phyloP scores from a whole-genome alignment of 2,888 invertebrate species.

The Unio pictorum region DNA sequence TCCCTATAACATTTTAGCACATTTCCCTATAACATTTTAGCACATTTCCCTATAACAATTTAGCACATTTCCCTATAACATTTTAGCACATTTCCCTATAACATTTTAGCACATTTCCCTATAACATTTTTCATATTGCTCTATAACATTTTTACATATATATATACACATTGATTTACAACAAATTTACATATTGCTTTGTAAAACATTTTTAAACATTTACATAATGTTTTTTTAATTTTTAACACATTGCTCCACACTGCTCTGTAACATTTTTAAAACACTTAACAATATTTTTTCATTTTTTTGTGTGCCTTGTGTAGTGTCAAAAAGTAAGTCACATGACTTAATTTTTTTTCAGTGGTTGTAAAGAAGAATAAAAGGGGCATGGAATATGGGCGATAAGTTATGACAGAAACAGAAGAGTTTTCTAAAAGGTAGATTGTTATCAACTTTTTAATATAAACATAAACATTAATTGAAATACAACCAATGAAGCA shows the following conservation, averaged over 20 bases:
- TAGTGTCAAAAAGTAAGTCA: neutral
- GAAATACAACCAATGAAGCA: too few species aligned
- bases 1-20: neutral
- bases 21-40: too few species aligned
- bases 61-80: too few species aligned
- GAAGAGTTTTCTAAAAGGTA: conserved; percentile 63
- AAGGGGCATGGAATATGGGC: conserved; percentile 69
- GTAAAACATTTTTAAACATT: neutral
- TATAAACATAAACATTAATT: neutral
- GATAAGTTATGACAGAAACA: conserved; percentile 67
- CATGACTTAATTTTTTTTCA: conserved; percentile 24
- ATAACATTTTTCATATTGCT: too few species aligned
- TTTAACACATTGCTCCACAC: neutral
- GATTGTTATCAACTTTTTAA: neutral
- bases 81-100: too few species aligned
- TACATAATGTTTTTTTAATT: too few species aligned
- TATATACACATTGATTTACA: too few species aligned
- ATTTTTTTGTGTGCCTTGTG: neutral
- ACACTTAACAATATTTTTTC: neutral
- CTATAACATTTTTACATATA: too few species aligned
- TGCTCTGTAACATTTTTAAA: neutral
- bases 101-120: too few species aligned
- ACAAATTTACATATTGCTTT: too few species aligned
- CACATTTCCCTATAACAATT: too few species aligned
- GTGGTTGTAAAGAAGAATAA: conserved; percentile 58